phyloP scores from a whole-genome alignment of 2,113 vertebrate species.

The Gracilinanus agilis region DNA sequence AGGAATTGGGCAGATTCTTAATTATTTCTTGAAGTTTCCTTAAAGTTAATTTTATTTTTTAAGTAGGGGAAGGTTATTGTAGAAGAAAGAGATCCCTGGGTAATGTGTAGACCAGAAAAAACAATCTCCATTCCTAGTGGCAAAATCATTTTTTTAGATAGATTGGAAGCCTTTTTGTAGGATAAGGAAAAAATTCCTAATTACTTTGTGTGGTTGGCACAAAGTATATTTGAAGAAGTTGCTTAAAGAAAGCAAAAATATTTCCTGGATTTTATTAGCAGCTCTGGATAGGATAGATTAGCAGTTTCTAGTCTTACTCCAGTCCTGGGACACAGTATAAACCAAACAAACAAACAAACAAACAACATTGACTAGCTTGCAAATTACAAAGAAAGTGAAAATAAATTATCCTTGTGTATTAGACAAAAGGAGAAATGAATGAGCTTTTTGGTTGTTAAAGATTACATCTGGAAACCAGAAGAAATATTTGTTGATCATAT shows the following conservation, averaged over 20 bases:
- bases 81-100: neutral
- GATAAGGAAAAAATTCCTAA: neutral
- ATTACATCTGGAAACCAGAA: neutral
- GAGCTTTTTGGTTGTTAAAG: neutral
- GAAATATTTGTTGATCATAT: neutral
- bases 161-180: neutral
- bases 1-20: neutral
- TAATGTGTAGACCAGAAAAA: neutral
- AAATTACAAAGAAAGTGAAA: neutral
- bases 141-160: neutral
- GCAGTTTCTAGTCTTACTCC: neutral
- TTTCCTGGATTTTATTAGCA: neutral
- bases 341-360: no score
- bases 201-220: neutral
- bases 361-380: no score
- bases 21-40: neutral
- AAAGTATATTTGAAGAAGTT: neutral
- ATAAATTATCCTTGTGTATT: neutral
- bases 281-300: neutral
- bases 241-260: neutral
- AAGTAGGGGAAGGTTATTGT: neutral
- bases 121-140: neutral
- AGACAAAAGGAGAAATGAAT: neutral
- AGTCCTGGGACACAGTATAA: neutral
- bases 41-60: neutral